Percentiles rank a stretch among this genome's conserved stretches.
Conservation (phyloP, 1,140 invertebrate species). For the Diprion similis region DNA sequence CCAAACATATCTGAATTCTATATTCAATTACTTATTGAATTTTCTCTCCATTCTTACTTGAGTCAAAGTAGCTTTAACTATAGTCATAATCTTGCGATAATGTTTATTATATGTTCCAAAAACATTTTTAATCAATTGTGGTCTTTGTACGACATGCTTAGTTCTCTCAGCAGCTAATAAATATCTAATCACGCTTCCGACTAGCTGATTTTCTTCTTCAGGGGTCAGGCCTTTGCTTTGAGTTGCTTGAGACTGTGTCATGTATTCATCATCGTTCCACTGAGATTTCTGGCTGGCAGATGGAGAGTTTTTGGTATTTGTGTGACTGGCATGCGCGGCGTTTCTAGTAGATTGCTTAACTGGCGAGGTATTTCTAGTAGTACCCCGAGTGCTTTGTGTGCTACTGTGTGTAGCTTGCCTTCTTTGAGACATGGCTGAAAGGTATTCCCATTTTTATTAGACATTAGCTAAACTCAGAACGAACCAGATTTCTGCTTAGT, state of each 20-base stretch:
- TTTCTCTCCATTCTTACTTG: slow-evolving; percentile 29
- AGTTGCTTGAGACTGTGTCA: background rate
- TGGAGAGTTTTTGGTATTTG: no score
- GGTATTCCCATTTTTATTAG: background rate
- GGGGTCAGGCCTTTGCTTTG: background rate
- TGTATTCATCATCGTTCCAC: background rate
- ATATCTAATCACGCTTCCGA: slow-evolving; percentile 31
- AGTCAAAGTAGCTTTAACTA: slow-evolving; percentile 23
- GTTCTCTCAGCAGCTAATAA: slow-evolving; percentile 31
- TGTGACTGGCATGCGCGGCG: no score
- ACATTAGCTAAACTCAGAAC: background rate
- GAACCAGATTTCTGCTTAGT: background rate
- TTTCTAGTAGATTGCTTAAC: no score
- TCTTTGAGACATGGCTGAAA: background rate
- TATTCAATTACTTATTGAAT: slow-evolving; percentile 17
- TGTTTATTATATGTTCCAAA: slow-evolving; percentile 26
- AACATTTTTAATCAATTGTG: slow-evolving; percentile 37
- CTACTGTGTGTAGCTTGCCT: background rate
- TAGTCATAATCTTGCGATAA: slow-evolving; percentile 31
- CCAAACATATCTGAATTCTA: slow-evolving; percentile 6
- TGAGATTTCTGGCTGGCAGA: no score
- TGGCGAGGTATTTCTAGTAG: no score
- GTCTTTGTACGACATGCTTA: slow-evolving; percentile 34
- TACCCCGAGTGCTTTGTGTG: background rate
- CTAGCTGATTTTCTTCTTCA: slow-evolving; percentile 11